These are phyloP conservation scores for Takifugu ocellatus DNA, from an alignment of 2,797 vertebrate species.

Conservation along the genomic window DNA sequence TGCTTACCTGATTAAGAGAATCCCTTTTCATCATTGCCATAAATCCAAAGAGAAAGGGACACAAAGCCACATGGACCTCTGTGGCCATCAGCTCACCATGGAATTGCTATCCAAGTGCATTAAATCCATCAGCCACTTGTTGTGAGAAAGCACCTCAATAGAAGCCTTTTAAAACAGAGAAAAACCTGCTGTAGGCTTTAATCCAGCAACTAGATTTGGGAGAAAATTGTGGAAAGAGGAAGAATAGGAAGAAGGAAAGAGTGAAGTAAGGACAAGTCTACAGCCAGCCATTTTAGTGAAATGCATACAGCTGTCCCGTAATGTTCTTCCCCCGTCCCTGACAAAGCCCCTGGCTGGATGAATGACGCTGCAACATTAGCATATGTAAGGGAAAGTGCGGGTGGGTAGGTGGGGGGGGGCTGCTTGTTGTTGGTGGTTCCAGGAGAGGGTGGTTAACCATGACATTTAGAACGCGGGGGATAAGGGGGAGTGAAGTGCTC, in stretches of 20 bases:
- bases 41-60: slow-evolving; percentile 50
- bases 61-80: slow-evolving; percentile 43
- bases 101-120: slow-evolving; percentile 57
- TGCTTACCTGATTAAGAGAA: slow-evolving; percentile 58
- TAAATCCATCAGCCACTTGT: slow-evolving; percentile 75
- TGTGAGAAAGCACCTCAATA: slow-evolving; percentile 47
- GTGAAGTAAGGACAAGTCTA: slow-evolving; percentile 39
- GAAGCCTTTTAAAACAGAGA: slow-evolving; percentile 44
- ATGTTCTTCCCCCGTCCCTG: slow-evolving; percentile 53
- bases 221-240: slow-evolving; percentile 15
- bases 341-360: slow-evolving; percentile 73
- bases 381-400: slow-evolving; percentile 75
- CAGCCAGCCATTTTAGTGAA: slow-evolving; percentile 65
- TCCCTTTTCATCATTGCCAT: slow-evolving; percentile 50
- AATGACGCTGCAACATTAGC: slow-evolving; percentile 74
- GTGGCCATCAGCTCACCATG: slow-evolving; percentile 54
- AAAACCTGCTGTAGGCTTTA: slow-evolving; percentile 18
- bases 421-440: slow-evolving; percentile 46
- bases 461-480: slow-evolving; percentile 65
- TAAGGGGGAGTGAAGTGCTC: slow-evolving; percentile 50
- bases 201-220: slow-evolving; percentile 18
- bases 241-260: slow-evolving; percentile 20
- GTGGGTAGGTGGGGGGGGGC: slow-evolving; percentile 44
- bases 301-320: slow-evolving; percentile 73
- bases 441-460: slow-evolving; percentile 61